Percentiles rank a stretch among this genome's conserved stretches.
Evolutionary conservation across 2,888 invertebrate species (phyloP).

Genomic region (Lycophotia porphyrea): DNA sequence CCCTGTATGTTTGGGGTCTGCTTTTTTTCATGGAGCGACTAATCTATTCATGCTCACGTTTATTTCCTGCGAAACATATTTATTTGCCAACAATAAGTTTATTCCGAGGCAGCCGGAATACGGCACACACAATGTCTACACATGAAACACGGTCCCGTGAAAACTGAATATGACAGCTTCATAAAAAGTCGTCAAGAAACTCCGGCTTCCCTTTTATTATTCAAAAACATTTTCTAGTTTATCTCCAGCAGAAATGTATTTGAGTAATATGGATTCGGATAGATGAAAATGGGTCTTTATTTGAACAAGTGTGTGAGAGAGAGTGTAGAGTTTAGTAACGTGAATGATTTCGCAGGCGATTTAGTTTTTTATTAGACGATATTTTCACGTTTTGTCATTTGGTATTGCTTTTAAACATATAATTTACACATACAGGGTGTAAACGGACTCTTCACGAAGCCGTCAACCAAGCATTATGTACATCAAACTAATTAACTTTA

Average conservation of each 20-base stretch:
- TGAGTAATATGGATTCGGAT: no score
- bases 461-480: no score
- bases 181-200: constrained; percentile 12
- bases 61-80: constrained; percentile 5
- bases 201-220: constrained; percentile 15
- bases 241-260: constrained; percentile 1
- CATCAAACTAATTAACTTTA: no score
- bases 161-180: constrained; percentile 32
- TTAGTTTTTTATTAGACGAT: neutral
- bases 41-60: neutral
- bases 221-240: constrained; percentile 19
- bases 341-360: neutral
- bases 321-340: no score
- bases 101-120: neutral
- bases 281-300: no score
- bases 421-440: no score
- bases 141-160: neutral
- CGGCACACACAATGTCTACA: neutral
- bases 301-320: no score
- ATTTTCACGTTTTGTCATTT: neutral
- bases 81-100: constrained; percentile 15
- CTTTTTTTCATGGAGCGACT: neutral
- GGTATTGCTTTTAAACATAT: neutral
- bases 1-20: neutral
- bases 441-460: no score